These are phyloP conservation scores for Oeneis ivallda DNA, from an alignment of 2,888 invertebrate species.

Conservation along the genomic window DNA sequence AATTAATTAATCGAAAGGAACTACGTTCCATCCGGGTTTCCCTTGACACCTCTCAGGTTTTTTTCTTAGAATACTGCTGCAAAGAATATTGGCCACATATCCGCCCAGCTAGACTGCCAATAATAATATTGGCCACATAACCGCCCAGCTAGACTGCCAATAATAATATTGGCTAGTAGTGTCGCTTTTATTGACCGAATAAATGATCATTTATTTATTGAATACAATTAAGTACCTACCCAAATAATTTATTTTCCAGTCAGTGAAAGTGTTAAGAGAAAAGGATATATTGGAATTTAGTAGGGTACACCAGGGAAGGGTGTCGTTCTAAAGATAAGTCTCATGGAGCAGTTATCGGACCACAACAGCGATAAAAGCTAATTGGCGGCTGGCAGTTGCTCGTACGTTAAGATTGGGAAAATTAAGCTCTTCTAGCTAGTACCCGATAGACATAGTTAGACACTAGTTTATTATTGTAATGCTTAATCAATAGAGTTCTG, in stretches of 20 bases:
- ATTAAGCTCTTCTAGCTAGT: constrained; percentile 21
- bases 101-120: too few species aligned
- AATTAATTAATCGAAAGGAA: too few species aligned
- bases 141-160: too few species aligned
- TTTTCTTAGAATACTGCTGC: too few species aligned
- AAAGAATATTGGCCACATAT: too few species aligned
- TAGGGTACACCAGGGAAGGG: constrained; percentile 1
- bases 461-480: not conserved
- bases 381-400: constrained; percentile 25
- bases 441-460: too few species aligned
- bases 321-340: constrained; percentile 20
- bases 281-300: constrained; percentile 10
- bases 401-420: constrained; percentile 23
- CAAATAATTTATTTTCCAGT: not conserved
- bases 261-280: not conserved
- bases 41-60: too few species aligned
- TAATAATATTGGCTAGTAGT: too few species aligned
- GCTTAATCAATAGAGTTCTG: not conserved
- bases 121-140: too few species aligned
- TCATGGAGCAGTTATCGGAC: constrained; percentile 20
- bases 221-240: not conserved
- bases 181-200: too few species aligned
- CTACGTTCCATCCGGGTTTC: too few species aligned
- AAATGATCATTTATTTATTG: too few species aligned
- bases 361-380: constrained; percentile 23